Evolutionary conservation across 2,113 vertebrate species (phyloP), one percentile per base, ranked within the genome.

Genomic region (Cricetomys ansorgei): DNA sequence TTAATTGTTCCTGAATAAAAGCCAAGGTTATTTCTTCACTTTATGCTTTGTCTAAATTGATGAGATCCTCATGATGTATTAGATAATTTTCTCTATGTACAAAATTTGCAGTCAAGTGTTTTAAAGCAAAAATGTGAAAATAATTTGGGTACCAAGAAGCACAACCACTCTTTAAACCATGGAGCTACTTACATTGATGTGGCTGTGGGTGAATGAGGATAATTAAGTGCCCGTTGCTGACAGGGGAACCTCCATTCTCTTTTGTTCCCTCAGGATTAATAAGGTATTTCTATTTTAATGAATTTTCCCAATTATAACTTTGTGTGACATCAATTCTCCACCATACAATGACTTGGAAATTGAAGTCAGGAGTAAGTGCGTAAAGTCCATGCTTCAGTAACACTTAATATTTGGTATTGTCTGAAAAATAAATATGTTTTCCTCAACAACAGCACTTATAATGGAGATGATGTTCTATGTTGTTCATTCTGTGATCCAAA

Each of bases 1-100:
- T 96, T 89, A 97, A 83, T 97, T 97, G 21, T 97, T 96, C 97
- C 31, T n/a, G 64, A 37, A 77, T 80, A 88, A 96, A 89, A 92
- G 7, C 43, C 75, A 86, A 81, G 1, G 27, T 11, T 12, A 31
- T 40, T 80, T 89, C 73, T 97, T 89, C 6, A 73, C 67, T 40
- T 96, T 76, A 77, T 31, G 21, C n/a, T 29, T 95, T 48, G 17
- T 17, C 48, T 67, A 31, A 59, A 40, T 90, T 59, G 73, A 95
- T 76, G 95, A 95, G 67, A 85, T 70, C 6, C 8, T 91, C 37
- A 87, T 94, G 88, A 96, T 87, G 89, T 29, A 81, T 79, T 94
- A 81, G 76, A 70, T 67, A 2, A 93, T 92, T 96, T 86, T 92
- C 53, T 91, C 4, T 93, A 91, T 77, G 40, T 81, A 73, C 73